Base-by-base conservation (phyloP, 2,888 invertebrate genomes). In the Athetis lepigone region DNA sequence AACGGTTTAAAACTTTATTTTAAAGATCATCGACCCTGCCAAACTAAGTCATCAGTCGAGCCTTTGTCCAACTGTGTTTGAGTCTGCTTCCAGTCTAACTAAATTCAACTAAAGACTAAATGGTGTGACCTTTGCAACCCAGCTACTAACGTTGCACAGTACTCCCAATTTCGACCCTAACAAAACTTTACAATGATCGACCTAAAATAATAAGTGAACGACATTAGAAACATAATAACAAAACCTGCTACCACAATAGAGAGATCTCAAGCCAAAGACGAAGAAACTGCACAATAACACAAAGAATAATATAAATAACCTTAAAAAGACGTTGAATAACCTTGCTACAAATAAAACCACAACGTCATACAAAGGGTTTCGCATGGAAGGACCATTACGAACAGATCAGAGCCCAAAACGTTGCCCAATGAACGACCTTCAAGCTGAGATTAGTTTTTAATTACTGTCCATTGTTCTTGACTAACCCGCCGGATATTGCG, bases 381-480 rank as follows among this genome's bases (percentile, higher is more conserved):
- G 33, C 50, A 69, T 21, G 19, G 11, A 27, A 74, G 45, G 55
- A 60, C 57, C 54, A 51, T 62, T 55, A 43, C 42, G 18, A 21
- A 49, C 16, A 58, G 40, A 61, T 21, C 54, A 46, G n/a, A 25
- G 46, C 18, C 51, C 56, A 63, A 37, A 46, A 33, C n/a, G 61
- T 86, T 85, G 64, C 83, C 54, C 73, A 85, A 86, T 72, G 55
- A 45, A 65, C 77, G 78, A 80, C 83, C 86, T 85, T 85, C 81
- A 54, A 55, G 36, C 27, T 52, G 37, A 81, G 82, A 85, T 85
- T 80, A 70, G 79, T 79, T 79, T 80, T 77, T 85, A 85, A 86
- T 87, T 86, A 80, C 75, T 60, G 42, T 39, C 82, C 76, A 86
- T 87, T 88, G 87, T 88, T 86, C 82, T 80, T 51, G 64, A 51